Percentiles rank a stretch among this genome's conserved stretches.
Conservation (phyloP, 2,797 vertebrate species). For the Notolepis coatsorum region DNA sequence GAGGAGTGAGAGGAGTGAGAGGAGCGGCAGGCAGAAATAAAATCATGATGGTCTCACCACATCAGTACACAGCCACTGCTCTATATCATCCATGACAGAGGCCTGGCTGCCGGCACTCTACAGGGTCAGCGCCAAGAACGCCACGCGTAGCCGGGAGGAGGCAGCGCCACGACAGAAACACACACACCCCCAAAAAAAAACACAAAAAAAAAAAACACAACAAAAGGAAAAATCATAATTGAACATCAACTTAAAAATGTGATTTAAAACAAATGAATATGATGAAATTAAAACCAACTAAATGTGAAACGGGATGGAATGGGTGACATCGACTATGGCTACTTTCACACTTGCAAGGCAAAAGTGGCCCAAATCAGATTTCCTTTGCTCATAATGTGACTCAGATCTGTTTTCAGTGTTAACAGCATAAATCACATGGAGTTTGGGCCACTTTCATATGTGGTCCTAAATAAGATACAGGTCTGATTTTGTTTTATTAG, state of each 20-base stretch:
- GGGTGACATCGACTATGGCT: too few relatives aligned
- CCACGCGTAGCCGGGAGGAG: conserved; percentile 66
- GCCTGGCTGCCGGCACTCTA: conserved; percentile 93
- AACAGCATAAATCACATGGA: too few relatives aligned
- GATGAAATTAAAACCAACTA: too few relatives aligned
- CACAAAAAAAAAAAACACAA: conserved; percentile 53
- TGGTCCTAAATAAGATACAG: too few relatives aligned
- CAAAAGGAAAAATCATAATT: conserved; percentile 71
- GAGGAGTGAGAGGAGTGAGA: conserved; percentile 7
- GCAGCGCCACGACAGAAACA: conserved; percentile 81
- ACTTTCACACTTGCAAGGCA: too few relatives aligned
- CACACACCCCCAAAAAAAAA: conserved; percentile 71
- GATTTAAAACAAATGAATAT: conserved; percentile 55
- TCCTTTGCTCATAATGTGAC: too few relatives aligned
- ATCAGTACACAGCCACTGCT: conserved; percentile 98
- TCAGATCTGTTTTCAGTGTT: too few relatives aligned
- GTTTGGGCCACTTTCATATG: too few relatives aligned
- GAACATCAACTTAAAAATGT: conserved; percentile 39
- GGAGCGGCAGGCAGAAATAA: conserved; percentile 77
- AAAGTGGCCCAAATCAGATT: too few relatives aligned
- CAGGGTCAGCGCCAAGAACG: conserved; percentile 77
- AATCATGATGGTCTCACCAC: conserved; percentile 91
- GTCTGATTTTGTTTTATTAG: too few relatives aligned
- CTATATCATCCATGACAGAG: conserved; percentile 99
- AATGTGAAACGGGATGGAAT: too few relatives aligned